These are phyloP conservation scores for Mayetiola destructor DNA, from an alignment of 2,888 invertebrate species.

Conservation along the genomic window DNA sequence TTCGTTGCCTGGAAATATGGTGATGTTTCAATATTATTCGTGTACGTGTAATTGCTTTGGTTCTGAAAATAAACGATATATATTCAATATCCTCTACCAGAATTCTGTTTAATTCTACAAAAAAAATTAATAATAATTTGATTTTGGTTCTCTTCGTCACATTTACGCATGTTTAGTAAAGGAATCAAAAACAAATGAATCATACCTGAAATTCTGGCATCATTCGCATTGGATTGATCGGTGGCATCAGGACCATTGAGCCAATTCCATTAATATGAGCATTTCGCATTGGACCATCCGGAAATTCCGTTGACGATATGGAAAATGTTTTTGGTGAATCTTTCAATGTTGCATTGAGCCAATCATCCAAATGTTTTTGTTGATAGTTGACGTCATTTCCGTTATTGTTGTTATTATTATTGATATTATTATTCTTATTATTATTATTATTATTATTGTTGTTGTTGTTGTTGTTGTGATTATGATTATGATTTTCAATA, in stretches of 20 bases:
- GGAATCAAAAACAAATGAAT: background rate
- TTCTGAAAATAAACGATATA: background rate
- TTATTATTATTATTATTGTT: background rate
- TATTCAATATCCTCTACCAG: background rate
- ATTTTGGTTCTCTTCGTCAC: no score
- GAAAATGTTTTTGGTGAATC: conserved; percentile 24
- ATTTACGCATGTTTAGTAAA: no score
- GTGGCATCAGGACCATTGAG: background rate
- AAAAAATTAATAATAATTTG: no score
- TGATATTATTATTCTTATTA: background rate
- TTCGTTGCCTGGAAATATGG: background rate
- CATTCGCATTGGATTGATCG: background rate
- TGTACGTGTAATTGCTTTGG: conserved; percentile 1
- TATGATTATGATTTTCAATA: no score
- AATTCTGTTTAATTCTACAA: background rate
- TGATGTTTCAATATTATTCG: conserved; percentile 2
- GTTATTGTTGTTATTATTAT: background rate
- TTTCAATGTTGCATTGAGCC: conserved; percentile 34
- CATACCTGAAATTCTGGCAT: conserved; percentile 5
- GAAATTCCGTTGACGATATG: background rate
- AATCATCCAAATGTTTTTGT: conserved; percentile 27
- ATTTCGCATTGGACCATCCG: background rate
- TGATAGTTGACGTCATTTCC: background rate
- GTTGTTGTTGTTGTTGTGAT: conserved; percentile 29
- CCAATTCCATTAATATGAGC: background rate